Evolutionary conservation across 2,888 invertebrate genomes (phyloP).

Genomic region (Drosophila parthenogenetica): DNA sequence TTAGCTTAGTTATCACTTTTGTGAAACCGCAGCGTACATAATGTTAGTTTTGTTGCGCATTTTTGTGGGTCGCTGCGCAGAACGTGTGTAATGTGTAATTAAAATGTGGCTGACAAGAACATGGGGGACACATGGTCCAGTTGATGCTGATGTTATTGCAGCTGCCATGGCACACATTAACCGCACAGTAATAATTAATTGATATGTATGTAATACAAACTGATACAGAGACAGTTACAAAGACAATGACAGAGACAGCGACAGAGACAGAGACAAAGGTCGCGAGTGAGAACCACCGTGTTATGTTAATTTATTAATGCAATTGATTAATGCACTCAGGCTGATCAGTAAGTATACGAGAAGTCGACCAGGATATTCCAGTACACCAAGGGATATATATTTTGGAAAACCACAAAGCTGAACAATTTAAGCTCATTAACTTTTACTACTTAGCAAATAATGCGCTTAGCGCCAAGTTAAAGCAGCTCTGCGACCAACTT

Average conservation of each 20-base stretch:
- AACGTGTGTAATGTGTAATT: slow-evolving; percentile 64
- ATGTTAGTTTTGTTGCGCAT: slow-evolving; percentile 60
- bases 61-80: slow-evolving; percentile 49
- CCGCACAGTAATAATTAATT: slow-evolving; percentile 82
- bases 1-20: slow-evolving; percentile 37
- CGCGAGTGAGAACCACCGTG: neutral
- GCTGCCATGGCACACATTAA: slow-evolving; percentile 59
- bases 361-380: slow-evolving; percentile 4
- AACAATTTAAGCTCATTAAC: slow-evolving; percentile 55
- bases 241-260: neutral
- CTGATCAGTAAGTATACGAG: slow-evolving; percentile 56
- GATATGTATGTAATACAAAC: slow-evolving; percentile 71
- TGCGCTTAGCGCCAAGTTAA: slow-evolving; percentile 48
- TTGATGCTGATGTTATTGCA: slow-evolving; percentile 32
- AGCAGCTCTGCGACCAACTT: slow-evolving; percentile 21
- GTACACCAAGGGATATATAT: neutral
- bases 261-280: slow-evolving; percentile 21
- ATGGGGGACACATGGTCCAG: slow-evolving; percentile 37
- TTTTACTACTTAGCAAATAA: slow-evolving; percentile 50
- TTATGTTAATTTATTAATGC: slow-evolving; percentile 82
- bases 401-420: slow-evolving; percentile 25
- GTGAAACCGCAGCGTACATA: slow-evolving; percentile 56
- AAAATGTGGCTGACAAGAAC: slow-evolving; percentile 74
- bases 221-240: slow-evolving; percentile 1
- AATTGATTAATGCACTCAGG: slow-evolving; percentile 82